Evolutionary conservation across 1,140 invertebrate species (phyloP), one percentile per base, ranked within the genome.

Genomic region (Drosophila truncata): DNA sequence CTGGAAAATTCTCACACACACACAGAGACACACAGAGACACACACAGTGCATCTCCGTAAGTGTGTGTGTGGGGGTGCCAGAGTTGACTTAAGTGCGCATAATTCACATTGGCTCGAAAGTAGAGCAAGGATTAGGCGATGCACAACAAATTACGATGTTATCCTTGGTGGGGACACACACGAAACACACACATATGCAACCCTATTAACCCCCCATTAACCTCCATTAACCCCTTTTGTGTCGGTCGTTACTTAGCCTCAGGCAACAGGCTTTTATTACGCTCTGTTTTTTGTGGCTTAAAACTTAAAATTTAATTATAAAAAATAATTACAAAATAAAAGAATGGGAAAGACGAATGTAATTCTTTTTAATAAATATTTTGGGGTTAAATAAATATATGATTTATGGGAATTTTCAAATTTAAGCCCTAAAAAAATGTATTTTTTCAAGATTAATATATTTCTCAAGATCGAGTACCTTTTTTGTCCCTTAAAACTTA

Each of bases 121-220:
- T 83, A 81, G 81, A 67, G 66, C 83, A 88, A 88, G 83, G 84
- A 83, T 88, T 87, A 83, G 84, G 64, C 63, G 73, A 77, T 72
- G 71, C 66, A 70, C 66, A 88, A 63, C 72, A 84, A 84, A 88
- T 83, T 70, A 69, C 76, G 63, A 69, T 73, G 52, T 52, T 78
- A 83, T 88, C 72, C 83, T 88, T 80, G 76, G 60, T 47, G 58
- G 37, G 58, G 72, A 63, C 60, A 60, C 39, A 59, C 27, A 11
- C 42, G 20, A 7, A 13, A 18, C 27, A 52, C 20, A 50, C 37
- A 27, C 50, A 37, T 57, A 41, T 18, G 10, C 2, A 9, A 9
- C 31, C 10, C 11, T 33, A 27, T 49, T 69, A 69, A 69, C 60
- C 65, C 25, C 16, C 47, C 46, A 46, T 46, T 23, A 16, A 25